These are phyloP conservation scores for Tineola bisselliella DNA, from an alignment of 2,888 invertebrate genomes.

Conservation along the genomic window DNA sequence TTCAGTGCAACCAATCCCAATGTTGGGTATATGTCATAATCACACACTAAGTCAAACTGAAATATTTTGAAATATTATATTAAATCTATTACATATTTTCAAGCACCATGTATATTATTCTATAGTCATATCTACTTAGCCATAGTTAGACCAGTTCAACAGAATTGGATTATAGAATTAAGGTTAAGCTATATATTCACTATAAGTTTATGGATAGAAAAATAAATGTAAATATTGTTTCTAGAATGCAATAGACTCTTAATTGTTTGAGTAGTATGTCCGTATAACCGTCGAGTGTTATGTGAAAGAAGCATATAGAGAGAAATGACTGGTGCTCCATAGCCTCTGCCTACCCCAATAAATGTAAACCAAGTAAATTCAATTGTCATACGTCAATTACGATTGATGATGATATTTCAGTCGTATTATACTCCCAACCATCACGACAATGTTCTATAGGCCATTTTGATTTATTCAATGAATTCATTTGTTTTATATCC, in stretches of 20 bases:
- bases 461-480: slow-evolving; percentile 44
- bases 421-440: slow-evolving; percentile 83
- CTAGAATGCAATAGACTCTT: too few relatives aligned
- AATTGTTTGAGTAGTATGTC: too few relatives aligned
- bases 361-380: too few relatives aligned
- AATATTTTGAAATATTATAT: slow-evolving; percentile 25
- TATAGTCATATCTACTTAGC: neutral
- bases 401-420: slow-evolving; percentile 77
- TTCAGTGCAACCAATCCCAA: slow-evolving; percentile 87
- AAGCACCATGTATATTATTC: slow-evolving; percentile 17
- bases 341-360: too few relatives aligned
- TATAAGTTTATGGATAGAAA: too few relatives aligned
- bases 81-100: too few relatives aligned
- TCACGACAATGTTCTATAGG: slow-evolving; percentile 73
- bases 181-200: neutral
- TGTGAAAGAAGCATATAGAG: too few relatives aligned
- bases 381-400: slow-evolving; percentile 78
- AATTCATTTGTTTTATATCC: neutral
- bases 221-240: too few relatives aligned
- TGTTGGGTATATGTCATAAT: slow-evolving; percentile 86
- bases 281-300: too few relatives aligned
- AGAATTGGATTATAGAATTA: neutral
- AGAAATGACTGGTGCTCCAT: too few relatives aligned
- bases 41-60: slow-evolving; percentile 91
- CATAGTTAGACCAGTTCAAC: neutral